Base-by-base conservation (phyloP, 2,113 vertebrate species). In the Ia io region DNA sequence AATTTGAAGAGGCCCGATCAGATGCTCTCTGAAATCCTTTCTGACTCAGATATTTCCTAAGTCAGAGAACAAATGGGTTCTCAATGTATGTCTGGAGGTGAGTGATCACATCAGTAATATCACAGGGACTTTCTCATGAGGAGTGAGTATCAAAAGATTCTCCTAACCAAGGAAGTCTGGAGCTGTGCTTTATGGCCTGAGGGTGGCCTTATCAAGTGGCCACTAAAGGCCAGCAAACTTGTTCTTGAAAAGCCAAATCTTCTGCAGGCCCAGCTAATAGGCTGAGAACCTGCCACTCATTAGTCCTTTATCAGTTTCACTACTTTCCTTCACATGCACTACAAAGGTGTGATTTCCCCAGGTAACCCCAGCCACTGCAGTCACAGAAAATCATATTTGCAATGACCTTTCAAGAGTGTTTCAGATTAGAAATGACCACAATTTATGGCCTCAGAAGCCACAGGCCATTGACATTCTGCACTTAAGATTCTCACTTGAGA, bases 311-410 rank as follows among this genome's bases (percentile, higher is more conserved):
- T 88, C 51, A 23, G 6, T 86, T 67, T 65, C 59, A 4, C 35
- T 53, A 49, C 63, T 84, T 84, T 22, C 70, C 63, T 90, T 94
- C 80, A 67, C 23, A 35, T 9, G 32, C 2, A 37, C 42, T 51
- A 51, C 65, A 78, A 70, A 93, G 17, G 17, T 71, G 17, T 93
- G 88, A 96, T 94, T 94, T 97, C 91, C 89, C 93, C 61, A 83
- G 93, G 86, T 79, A 79, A 79, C n/a, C 71, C 28, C 82, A 88
- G 69, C 42, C 59, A 71, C 40, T 23, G 2, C 71, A 67, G 76
- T 95, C 70, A 90, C 70, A 90, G 63, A 90, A 49, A 79, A 78
- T 84, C 65, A 37, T 93, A 35, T 91, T 95, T 84, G 30, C 70
- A 53, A 14, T 44, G 70, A 87, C 65, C 85, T 96, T 94, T 96